Evolutionary conservation across 1,140 invertebrate genomes (phyloP).

Genomic region (Thaumetopoea pityocampa): DNA sequence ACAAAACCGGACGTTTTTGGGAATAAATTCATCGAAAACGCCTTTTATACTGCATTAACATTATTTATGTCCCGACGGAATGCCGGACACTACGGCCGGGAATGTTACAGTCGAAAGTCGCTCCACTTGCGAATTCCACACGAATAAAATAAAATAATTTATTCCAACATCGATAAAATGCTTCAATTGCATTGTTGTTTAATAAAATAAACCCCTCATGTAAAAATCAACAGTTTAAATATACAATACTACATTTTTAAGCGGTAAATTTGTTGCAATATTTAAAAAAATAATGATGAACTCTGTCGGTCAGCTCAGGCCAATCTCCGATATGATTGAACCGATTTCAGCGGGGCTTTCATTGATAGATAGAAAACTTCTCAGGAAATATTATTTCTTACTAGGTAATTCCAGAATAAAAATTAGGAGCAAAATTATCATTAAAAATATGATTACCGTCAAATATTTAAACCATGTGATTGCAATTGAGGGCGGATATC

Average conservation of each 20-base stretch:
- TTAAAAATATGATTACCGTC: not conserved
- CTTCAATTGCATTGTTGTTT: slow-evolving; percentile 4
- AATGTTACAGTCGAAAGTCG: slow-evolving; percentile 24
- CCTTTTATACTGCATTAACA: slow-evolving; percentile 64
- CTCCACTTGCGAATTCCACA: slow-evolving; percentile 3
- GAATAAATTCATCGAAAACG: slow-evolving; percentile 65
- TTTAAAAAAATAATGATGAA: too few relatives aligned
- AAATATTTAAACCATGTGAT: not conserved
- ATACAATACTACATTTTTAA: too few relatives aligned
- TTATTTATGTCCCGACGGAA: slow-evolving; percentile 50
- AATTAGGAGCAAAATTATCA: too few relatives aligned
- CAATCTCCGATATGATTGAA: too few relatives aligned
- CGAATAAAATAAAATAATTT: slow-evolving; percentile 13
- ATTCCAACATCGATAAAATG: slow-evolving; percentile 4
- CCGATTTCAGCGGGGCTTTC: too few relatives aligned
- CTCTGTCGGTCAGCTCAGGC: too few relatives aligned
- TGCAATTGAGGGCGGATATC: not conserved
- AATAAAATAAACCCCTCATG: slow-evolving; percentile 9
- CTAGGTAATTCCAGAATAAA: too few relatives aligned
- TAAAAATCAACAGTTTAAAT: slow-evolving; percentile 1
- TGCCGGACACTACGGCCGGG: slow-evolving; percentile 11
- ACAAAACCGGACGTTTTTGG: slow-evolving; percentile 49
- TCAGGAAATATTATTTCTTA: too few relatives aligned
- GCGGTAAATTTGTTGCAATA: too few relatives aligned
- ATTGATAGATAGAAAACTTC: too few relatives aligned